Evolutionary conservation across 1,140 invertebrate species (phyloP), one percentile per base, ranked within the genome.

Genomic region (Drosophila virilis): DNA sequence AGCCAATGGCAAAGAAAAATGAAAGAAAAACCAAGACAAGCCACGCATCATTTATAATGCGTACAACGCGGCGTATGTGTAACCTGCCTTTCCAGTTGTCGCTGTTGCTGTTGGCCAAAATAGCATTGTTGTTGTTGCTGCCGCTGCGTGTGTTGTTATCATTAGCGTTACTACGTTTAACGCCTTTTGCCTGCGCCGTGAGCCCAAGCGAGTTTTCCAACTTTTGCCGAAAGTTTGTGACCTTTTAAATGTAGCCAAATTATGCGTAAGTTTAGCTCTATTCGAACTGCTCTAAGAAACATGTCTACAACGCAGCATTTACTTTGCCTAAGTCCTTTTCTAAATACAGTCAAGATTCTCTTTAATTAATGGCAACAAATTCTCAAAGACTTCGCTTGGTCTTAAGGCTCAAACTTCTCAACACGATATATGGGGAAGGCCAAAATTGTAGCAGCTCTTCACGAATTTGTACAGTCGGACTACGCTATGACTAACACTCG

Each of bases 1-100:
- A n/a, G 35, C 50, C 52, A 67, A 71, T 55, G 57, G 58, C 46
- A 72, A 55, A 78, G 70, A 71, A 73, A 88, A 72, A 46, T 59
- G 43, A 72, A 55, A 78, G 70, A 75, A 73, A 85, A 72, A 46
- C 64, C 50, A 64, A 32, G 54, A 33, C 28, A 68, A 51, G 28
- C 42, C 42, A 35, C 28, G 32, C 57, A 86, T 86, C 83, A 86
- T 86, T 86, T 86, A 83, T 86, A 86, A 74, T 83, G 65, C 72
- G 82, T 42, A 84, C 80, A 80, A 80, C 78, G 45, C 33, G 69
- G 81, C 82, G 82, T 85, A 85, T 89, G 83, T 43, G 84, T 89
- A 89, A 88, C 84, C 77, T 77, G 77, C 60, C 65, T 73, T 60
- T 70, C 38, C 68, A 71, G 68, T 86, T 76, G 75, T 73, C 46